Percentiles rank a stretch among this genome's conserved stretches.
phyloP scores from a whole-genome alignment of 2,113 vertebrate species.

The Grammomys dolichurus region DNA sequence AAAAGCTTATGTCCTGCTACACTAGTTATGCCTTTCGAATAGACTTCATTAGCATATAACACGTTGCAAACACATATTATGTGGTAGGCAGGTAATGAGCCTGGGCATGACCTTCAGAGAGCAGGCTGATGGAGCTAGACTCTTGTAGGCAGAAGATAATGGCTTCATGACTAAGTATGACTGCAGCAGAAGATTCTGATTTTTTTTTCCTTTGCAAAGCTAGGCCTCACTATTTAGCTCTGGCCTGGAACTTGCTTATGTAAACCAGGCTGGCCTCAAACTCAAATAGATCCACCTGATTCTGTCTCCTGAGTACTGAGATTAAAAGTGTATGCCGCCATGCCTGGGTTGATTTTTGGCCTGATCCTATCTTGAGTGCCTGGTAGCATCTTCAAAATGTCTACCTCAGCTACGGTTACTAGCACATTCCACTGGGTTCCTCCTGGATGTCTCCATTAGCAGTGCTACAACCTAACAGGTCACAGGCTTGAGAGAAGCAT shows the following conservation, averaged over 20 bases:
- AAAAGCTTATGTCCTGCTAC: neutral
- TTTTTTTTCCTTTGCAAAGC: neutral
- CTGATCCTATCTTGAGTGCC: neutral
- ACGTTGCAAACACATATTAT: neutral
- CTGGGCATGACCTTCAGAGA: neutral
- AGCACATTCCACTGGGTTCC: neutral
- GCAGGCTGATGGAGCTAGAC: neutral
- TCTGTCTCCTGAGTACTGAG: neutral
- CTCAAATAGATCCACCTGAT: neutral
- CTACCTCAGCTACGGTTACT: neutral
- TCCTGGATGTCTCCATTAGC: neutral
- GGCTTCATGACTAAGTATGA: neutral
- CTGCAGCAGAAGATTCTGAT: neutral
- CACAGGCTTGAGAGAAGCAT: neutral
- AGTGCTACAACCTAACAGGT: neutral
- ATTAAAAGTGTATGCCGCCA: neutral
- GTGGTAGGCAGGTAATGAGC: neutral
- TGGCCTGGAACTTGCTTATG: neutral
- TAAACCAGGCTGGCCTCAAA: neutral
- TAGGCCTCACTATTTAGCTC: neutral
- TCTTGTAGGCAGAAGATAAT: neutral
- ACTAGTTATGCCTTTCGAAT: slow-evolving; percentile 1
- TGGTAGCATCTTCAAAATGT: neutral
- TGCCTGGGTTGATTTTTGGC: neutral
- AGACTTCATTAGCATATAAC: slow-evolving; percentile 16